Base-by-base conservation (phyloP, 1,140 invertebrate genomes). In the Contarinia nasturtii region DNA sequence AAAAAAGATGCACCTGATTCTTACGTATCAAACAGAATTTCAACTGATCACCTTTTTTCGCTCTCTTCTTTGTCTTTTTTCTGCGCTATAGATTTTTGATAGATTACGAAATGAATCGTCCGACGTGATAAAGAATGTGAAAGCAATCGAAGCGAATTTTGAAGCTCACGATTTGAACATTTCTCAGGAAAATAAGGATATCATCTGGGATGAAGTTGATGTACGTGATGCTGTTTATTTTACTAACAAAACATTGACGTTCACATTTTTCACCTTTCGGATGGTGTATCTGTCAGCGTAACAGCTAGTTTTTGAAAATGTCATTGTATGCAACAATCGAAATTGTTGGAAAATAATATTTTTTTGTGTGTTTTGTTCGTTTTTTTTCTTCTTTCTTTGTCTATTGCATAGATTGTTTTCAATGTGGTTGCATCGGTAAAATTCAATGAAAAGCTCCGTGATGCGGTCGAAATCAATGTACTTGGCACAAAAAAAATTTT, bases 381-480 rank as follows among this genome's bases (percentile, higher is more conserved):
- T 18, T 12, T 2, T 44, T 10, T 5, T 27, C 3, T 27, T 46
- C 38, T 38, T 7, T 40, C 19, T 40, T 12, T 34, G 1, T 71
- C 57, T 62, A 63, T 19, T 34, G 47, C 67, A 41, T 63, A 76
- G 50, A 67, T 90, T 42, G 76, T 93, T n/a, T 86, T 93, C 59
- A 87, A 93, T 57, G 79, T 74, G 5, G 90, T 89, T 2, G 90
- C 89, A 1, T 89, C 85, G n/a, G 75, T 93, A 10, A 77, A 80
- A 56, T 93, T 93, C 63, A 81, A 89, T 60, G 88, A 89, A 61
- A 72, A 75, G 41, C 60, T 93, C 15, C 74, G 77, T 56, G 46
- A 58, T n/a, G 69, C 75, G 0, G 65, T 73, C 18, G 65, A 69
- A 22, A 73, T 76, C 21, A 82, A 82, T 53, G 67, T 79, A 1